Conservation (phyloP, 2,888 invertebrate genomes). For the Neoitamus cyanurus region DNA sequence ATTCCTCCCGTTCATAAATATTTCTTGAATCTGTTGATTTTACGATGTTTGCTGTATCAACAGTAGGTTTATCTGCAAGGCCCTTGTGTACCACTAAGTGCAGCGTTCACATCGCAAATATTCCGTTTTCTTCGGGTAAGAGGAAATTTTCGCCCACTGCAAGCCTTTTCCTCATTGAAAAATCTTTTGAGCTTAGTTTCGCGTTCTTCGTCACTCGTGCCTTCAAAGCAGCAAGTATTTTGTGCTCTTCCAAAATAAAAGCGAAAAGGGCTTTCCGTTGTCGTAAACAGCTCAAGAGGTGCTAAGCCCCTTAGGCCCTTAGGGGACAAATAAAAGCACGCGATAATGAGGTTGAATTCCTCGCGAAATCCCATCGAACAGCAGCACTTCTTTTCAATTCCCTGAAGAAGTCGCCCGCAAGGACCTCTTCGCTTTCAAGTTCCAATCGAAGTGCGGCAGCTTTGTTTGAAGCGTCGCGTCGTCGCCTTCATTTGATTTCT, state of each 20-base stretch:
- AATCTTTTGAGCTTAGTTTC: neutral
- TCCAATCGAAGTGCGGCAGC: neutral
- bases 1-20: neutral
- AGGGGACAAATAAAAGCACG: neutral
- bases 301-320: neutral
- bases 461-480: neutral
- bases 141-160: neutral
- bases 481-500: neutral
- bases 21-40: neutral
- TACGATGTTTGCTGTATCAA: neutral
- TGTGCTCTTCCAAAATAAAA: neutral
- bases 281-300: neutral
- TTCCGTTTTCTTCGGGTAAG: neutral
- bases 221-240: neutral
- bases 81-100: neutral
- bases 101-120: neutral
- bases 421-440: neutral
- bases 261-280: neutral
- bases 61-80: neutral
- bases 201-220: neutral
- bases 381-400: neutral
- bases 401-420: neutral
- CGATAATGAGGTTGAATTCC: neutral
- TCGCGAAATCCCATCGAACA: neutral
- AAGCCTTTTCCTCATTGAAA: neutral